Evolutionary conservation across 2,797 vertebrate species (phyloP), one percentile per base, ranked within the genome.

Genomic region (Triplophysa yarkandensis): DNA sequence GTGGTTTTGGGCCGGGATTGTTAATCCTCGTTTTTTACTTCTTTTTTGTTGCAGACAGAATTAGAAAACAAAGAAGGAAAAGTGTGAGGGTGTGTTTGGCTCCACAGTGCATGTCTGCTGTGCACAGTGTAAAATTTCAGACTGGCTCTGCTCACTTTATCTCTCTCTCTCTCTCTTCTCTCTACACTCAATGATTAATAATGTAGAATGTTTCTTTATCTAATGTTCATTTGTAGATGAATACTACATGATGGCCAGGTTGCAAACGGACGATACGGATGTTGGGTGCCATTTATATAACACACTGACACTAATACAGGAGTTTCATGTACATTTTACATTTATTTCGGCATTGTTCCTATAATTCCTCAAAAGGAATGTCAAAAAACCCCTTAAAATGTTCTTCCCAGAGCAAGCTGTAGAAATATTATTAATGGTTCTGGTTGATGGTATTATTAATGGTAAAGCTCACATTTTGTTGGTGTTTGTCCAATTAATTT

Each of bases 171-270:
- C 34, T 74, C 39, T 64, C 44, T 39, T 30, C 64, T 58, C 71
- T 23, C 28, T 62, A 57, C 36, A 61, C 61, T 68, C 71, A 25
- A 34, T 76, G 68, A 60, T 92, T 90, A 92, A 93, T 92, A 92
- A 92, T 92, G 90, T 83, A 93, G 84, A 68, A 72, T 82, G 88
- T 84, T 80, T 89, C 83, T 44, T 86, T 81, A 87, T 90, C 86
- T 89, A 86, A 87, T 89, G 89, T 88, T 91, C 85, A 83, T 82
- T 64, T 80, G 86, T 84, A 88, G 87, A 88, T 88, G 85, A 83
- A 86, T 86, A 87, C 71, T 77, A 68, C 55, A 72, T 86, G 83
- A 87, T 86, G 85, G 77, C 78, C 68, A 48, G 79, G 85, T 86
- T 28, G 27, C 32, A 48, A 28, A 6, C 30, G 16, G 39, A 46